Base-by-base conservation (phyloP, 1,140 invertebrate species). In the Sycobia sp. region DNA sequence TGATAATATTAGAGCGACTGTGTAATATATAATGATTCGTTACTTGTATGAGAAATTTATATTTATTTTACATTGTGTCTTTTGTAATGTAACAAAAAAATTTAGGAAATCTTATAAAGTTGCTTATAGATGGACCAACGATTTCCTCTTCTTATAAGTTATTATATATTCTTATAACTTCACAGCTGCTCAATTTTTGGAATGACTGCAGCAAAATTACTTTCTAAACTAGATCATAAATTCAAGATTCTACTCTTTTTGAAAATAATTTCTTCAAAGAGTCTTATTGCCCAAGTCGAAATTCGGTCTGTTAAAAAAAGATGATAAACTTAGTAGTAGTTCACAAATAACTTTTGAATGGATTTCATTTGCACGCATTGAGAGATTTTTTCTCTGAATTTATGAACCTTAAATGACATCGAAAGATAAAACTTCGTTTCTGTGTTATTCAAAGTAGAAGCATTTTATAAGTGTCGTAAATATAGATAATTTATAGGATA, bases 251-350 rank as follows among this genome's bases (percentile, higher is more conserved):
- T 43, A 3, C 38, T 53, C 20, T 18, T 43, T 55, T 41, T 43
- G 23, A 55, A 22, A 55, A 55, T 55, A 55, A 55, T 55, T 27
- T 16, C 18, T 5, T 13, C 11, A n/a, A 55, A 41, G 29, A 43
- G 38, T 43, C 38, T 55, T 55, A 55, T 55, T 55, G 22, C 53
- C 2, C 23, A n/a, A 41, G 38, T 43, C 38, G 38, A 55, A 36
- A 55, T 43, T 55, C n/a, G 38, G n/a, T 29, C 14, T 4, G 36
- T 53, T 53, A 14, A 41, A 3, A 11, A 27, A 38, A 29, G 29
- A 32, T 43, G 32, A 23, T 44, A 44, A 56, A 56, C 53, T 56
- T 56, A 32, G 8, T 56, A 32, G 8, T 56, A 16, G 9, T 34
- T 41, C 4, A 18, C 23, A 27, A 56, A 32, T 43, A 56, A 56